These are phyloP conservation scores for Neolamprologus devosi DNA, from an alignment of 2,113 vertebrate genomes.

Conservation along the genomic window DNA sequence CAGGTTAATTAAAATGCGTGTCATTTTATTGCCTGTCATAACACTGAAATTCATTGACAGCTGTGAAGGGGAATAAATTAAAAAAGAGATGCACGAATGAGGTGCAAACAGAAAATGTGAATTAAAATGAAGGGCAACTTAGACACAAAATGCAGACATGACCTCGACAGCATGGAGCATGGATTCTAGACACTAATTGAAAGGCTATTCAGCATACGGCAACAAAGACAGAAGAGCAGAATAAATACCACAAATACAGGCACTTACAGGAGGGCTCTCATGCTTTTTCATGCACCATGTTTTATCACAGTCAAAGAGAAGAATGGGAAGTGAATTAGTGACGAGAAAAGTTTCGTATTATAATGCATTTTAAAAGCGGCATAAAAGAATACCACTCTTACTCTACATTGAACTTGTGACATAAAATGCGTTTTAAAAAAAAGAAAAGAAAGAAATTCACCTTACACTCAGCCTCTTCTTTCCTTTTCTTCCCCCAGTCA, in stretches of 20 bases:
- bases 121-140: neutral
- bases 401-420: neutral
- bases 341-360: slow-evolving; percentile 5
- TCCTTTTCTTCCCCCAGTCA: slow-evolving; percentile 11
- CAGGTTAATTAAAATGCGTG: neutral
- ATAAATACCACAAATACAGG: neutral
- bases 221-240: neutral
- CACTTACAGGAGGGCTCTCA: neutral
- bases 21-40: neutral
- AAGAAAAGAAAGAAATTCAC: neutral
- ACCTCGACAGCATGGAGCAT: neutral
- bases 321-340: neutral
- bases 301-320: neutral
- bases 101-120: neutral
- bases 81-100: neutral
- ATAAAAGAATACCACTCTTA: neutral
- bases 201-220: neutral
- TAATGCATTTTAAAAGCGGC: neutral
- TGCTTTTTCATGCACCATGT: neutral
- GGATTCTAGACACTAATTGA: neutral
- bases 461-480: slow-evolving; percentile 31
- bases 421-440: neutral
- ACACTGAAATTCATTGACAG: neutral
- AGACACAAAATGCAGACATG: neutral
- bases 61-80: neutral